phyloP scores from a whole-genome alignment of 2,888 invertebrate species.

The Lasioglossum villosulum region DNA sequence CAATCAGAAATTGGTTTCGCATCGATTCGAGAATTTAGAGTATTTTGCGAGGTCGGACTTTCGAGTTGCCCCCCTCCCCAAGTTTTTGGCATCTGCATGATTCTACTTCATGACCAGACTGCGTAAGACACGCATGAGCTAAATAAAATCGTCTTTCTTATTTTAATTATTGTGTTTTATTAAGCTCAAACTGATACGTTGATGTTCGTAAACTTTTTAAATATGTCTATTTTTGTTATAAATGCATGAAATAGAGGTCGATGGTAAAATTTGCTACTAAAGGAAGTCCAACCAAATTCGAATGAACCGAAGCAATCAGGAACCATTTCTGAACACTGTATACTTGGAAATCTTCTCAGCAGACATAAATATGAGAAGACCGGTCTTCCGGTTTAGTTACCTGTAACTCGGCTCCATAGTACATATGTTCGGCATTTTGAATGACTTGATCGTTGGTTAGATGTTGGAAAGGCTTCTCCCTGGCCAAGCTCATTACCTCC shows the following conservation, averaged over 20 bases:
- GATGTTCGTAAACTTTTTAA: too few species aligned
- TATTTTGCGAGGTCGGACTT: background rate
- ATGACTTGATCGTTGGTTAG: constrained; percentile 88
- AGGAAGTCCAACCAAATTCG: background rate
- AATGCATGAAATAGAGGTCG: too few species aligned
- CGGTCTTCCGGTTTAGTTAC: constrained; percentile 77
- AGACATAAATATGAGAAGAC: background rate
- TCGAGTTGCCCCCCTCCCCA: background rate
- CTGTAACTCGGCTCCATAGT: constrained; percentile 87
- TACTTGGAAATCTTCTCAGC: background rate
- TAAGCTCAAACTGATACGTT: too few species aligned
- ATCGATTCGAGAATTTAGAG: background rate
- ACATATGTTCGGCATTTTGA: constrained; percentile 88
- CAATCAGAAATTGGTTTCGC: background rate
- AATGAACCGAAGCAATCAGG: background rate
- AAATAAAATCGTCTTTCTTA: too few species aligned
- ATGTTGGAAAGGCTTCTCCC: constrained; percentile 87
- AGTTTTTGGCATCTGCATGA: too few species aligned
- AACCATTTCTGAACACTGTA: background rate
- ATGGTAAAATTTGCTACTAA: background rate
- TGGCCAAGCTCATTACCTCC: constrained; percentile 88
- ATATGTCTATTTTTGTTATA: too few species aligned
- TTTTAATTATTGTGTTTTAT: too few species aligned
- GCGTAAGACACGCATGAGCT: too few species aligned
- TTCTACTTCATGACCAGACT: too few species aligned